Base-by-base conservation (phyloP, 2,888 invertebrate genomes). In the Heteropelma amictum region DNA sequence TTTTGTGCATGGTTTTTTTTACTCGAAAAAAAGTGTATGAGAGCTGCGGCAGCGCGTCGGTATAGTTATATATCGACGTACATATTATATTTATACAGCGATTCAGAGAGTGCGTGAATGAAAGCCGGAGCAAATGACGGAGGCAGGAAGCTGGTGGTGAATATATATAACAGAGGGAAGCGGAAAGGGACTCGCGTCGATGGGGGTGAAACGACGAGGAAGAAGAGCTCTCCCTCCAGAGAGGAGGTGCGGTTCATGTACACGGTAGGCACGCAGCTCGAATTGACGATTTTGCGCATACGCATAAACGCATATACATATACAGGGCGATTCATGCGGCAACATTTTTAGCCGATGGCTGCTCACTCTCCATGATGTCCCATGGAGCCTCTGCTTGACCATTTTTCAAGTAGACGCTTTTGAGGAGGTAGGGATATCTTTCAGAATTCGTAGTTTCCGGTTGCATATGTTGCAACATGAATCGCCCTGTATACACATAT, bases 141-240 rank as follows among this genome's bases (percentile, higher is more conserved):
- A 33, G 53, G 47, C 64, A 65, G 69, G 69, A 70, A 69, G 47
- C 64, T 70, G 65, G 7, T 23, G 38, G 7, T 17, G 64, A 19
- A 8, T 26, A 8, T 42, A 28, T 61, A 38, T 65, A 56, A 45
- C 64, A 30, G 38, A 17, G 49, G 65, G 17, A 67, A 75, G 65
- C 54, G 67, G 67, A 75, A 71, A 67, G 75, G 65, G 60, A 54
- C 67, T 49, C 35, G 70, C 65, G 56, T 70, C 65, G 70, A 70
- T 75, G 70, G 70, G 69, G 74, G 53, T 74, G 74, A 64, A 70
- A 47, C 45, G 53, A 40, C 70, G 53, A 40, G 64, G 60, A 64
- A 74, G 58, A 58, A 51, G 58, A 58, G 26, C n/a, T 23, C 17
- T 17, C 30, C 8, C 33, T 23, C 42, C 30, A 49, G 35, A 49